Conservation (phyloP, 2,797 vertebrate species). For the Anguilla anguilla region DNA sequence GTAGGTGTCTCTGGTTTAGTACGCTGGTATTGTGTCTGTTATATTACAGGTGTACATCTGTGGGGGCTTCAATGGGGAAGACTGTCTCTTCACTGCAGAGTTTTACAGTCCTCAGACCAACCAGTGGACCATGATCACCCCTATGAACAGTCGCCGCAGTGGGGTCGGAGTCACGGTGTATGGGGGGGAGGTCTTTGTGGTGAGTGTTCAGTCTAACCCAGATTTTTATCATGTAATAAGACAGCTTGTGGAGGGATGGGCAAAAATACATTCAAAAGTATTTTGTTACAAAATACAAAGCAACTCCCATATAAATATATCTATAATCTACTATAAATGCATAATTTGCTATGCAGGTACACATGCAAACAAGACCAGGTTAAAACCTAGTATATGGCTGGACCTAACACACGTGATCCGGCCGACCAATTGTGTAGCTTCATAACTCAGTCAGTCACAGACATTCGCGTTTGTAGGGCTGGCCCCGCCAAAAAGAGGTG, state of each 20-base stretch:
- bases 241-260: not conserved
- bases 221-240: not conserved
- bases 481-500: too few species aligned
- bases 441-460: too few species aligned
- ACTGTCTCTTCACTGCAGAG: slow-evolving; percentile 74
- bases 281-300: too few species aligned
- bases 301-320: too few species aligned
- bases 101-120: slow-evolving; percentile 35
- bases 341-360: too few species aligned
- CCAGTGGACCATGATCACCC: slow-evolving; percentile 74
- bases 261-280: not conserved
- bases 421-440: too few species aligned
- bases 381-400: too few species aligned
- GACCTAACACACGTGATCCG: too few species aligned
- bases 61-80: slow-evolving; percentile 50
- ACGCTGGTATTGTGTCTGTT: not conserved
- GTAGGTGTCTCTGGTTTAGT: not conserved
- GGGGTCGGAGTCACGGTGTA: slow-evolving; percentile 66
- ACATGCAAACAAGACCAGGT: too few species aligned
- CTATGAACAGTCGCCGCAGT: slow-evolving; percentile 73
- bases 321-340: too few species aligned
- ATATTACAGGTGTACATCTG: slow-evolving; percentile 66
- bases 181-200: slow-evolving; percentile 58
- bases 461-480: too few species aligned
- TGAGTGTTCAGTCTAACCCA: slow-evolving; percentile 51